phyloP scores from a whole-genome alignment of 2,888 invertebrate species.

The Temnothorax ravouxi region DNA sequence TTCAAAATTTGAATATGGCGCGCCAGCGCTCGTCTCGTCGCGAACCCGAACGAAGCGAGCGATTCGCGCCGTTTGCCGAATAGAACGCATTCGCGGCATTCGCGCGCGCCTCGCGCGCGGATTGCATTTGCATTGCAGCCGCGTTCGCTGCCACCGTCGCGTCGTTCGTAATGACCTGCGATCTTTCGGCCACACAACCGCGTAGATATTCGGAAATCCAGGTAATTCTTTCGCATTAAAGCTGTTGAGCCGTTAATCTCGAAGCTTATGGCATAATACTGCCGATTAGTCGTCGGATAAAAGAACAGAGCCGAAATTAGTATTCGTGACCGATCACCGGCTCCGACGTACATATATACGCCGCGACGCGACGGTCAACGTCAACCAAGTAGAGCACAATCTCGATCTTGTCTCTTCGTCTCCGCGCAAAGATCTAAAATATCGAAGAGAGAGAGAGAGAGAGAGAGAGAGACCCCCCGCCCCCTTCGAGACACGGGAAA shows the following conservation, averaged over 20 bases:
- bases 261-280: background rate
- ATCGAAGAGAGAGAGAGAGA: background rate
- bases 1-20: slow-evolving; percentile 1
- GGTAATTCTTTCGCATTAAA: background rate
- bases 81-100: too few species aligned
- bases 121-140: too few species aligned
- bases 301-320: background rate
- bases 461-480: too few species aligned
- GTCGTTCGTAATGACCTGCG: background rate
- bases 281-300: background rate
- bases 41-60: background rate
- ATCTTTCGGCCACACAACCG: background rate
- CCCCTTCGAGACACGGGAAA: background rate
- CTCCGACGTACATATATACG: too few species aligned
- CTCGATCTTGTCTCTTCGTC: background rate
- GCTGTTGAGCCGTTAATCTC: background rate
- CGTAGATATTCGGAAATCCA: background rate
- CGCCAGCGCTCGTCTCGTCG: background rate
- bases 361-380: too few species aligned
- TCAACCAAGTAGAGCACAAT: background rate
- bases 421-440: background rate
- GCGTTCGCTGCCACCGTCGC: too few species aligned
- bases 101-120: too few species aligned
- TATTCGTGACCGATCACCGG: too few species aligned
- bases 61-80: background rate